Evolutionary conservation across 2,113 vertebrate species (phyloP).

Genomic region (Leucoraja erinaceus): DNA sequence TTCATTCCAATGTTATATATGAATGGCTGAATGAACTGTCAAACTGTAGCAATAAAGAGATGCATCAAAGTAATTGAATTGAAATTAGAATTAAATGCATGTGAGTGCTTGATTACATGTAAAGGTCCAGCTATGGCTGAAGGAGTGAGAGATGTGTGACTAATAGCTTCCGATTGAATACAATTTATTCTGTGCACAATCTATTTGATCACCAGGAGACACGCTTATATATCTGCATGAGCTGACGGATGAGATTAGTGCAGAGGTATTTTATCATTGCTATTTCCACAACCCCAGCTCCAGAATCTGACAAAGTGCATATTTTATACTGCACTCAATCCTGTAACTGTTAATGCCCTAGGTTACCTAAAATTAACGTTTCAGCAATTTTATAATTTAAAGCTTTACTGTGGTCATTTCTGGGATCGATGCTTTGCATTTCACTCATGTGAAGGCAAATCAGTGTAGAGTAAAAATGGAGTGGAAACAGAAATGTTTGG

Average conservation of each 20-base stretch:
- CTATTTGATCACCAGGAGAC: not conserved
- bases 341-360: not conserved
- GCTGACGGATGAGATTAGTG: constrained; percentile 14
- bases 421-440: not conserved
- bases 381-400: not conserved
- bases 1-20: too few relatives aligned
- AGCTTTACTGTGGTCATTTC: not conserved
- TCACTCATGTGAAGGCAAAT: not conserved
- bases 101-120: not conserved
- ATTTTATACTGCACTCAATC: not conserved
- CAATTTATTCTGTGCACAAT: not conserved
- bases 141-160: not conserved
- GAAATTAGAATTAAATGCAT: not conserved
- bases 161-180: not conserved
- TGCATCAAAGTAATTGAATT: not conserved
- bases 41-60: not conserved
- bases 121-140: not conserved
- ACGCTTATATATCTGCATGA: not conserved
- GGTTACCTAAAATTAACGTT: not conserved
- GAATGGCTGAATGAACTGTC: not conserved
- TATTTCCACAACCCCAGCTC: not conserved
- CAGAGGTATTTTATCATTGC: constrained; percentile 2
- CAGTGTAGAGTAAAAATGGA: not conserved
- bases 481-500: not conserved
- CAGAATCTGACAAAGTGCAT: not conserved